A percentile compares a stretch with the other conserved stretches of the same genome.
phyloP scores from a whole-genome alignment of 2,113 vertebrate species.

The Ailurus styani region DNA sequence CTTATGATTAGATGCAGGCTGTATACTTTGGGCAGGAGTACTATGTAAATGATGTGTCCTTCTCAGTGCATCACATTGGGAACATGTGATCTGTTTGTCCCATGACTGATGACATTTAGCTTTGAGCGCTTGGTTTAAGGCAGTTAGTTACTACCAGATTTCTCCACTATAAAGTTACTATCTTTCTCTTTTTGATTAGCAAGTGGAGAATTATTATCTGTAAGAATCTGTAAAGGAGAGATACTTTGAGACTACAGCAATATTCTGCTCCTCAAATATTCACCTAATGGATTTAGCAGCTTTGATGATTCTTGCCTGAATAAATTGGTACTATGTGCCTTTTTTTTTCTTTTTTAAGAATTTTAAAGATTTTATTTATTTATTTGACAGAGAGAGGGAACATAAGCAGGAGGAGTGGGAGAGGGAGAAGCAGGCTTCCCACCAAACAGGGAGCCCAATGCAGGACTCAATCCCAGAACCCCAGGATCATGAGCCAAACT shows the following conservation, averaged over 20 bases:
- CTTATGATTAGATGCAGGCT: neutral
- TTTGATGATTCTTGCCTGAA: neutral
- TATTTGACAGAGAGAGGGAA: neutral
- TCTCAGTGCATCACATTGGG: neutral
- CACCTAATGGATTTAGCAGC: neutral
- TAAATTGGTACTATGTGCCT: neutral
- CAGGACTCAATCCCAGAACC: too few relatives aligned
- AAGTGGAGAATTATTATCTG: neutral
- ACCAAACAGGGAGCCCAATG: neutral
- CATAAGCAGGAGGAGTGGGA: neutral
- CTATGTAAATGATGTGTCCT: neutral
- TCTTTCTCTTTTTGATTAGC: constrained; percentile 3
- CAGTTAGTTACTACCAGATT: neutral
- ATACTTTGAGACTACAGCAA: neutral
- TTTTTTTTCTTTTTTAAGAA: neutral
- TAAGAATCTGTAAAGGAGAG: neutral
- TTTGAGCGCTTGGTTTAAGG: neutral
- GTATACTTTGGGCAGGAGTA: neutral
- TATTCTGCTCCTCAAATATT: neutral
- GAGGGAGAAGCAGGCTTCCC: neutral
- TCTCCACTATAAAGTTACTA: neutral
- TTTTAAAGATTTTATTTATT: neutral
- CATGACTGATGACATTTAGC: neutral
- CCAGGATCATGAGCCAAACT: neutral
- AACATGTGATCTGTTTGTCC: neutral